Percentiles rank a stretch among this genome's conserved stretches.
These are phyloP conservation scores for Chrysogorgia sp. DNA, from an alignment of 92 coral and sea anemone species.

Conservation along the genomic window DNA sequence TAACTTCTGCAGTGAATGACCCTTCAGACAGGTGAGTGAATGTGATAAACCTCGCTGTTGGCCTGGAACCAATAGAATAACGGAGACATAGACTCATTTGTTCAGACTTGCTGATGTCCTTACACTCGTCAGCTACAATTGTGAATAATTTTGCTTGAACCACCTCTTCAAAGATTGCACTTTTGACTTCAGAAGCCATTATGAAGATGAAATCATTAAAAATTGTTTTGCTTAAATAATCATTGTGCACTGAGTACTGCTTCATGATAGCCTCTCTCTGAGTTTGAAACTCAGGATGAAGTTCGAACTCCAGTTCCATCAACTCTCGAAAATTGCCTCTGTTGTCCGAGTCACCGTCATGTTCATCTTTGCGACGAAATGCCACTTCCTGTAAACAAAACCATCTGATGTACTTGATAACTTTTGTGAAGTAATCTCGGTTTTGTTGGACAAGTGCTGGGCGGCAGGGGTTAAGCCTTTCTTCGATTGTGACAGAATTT, in stretches of 20 bases:
- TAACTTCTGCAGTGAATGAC: no score
- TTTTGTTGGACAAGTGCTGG: constrained; percentile 4
- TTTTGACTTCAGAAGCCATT: constrained; percentile 24
- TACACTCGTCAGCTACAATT: constrained; percentile 19
- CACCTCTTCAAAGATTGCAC: constrained; percentile 19
- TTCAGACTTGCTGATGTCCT: constrained; percentile 19
- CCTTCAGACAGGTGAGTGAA: constrained; percentile 23
- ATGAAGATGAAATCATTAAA: constrained; percentile 16
- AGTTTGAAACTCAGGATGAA: constrained; percentile 14
- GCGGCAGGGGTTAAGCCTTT: constrained; percentile 9
- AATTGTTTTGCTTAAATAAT: constrained; percentile 24
- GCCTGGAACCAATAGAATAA: constrained; percentile 34
- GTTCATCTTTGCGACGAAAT: constrained; percentile 10
- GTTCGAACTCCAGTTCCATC: constrained; percentile 24
- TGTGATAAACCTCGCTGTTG: constrained; percentile 2
- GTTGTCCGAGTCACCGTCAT: constrained; percentile 15
- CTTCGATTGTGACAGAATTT: constrained; percentile 12
- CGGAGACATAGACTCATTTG: constrained; percentile 22
- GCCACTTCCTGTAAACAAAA: constrained; percentile 22
- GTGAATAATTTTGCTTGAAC: constrained; percentile 18
- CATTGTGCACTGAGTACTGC: constrained; percentile 22
- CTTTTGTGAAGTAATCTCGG: constrained; percentile 1
- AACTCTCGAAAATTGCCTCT: constrained; percentile 24
- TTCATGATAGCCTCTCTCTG: constrained; percentile 24
- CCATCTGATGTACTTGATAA: constrained; percentile 23